Evolutionary conservation across 2,888 invertebrate species (phyloP).

Genomic region (Lasioglossum pauxillum): DNA sequence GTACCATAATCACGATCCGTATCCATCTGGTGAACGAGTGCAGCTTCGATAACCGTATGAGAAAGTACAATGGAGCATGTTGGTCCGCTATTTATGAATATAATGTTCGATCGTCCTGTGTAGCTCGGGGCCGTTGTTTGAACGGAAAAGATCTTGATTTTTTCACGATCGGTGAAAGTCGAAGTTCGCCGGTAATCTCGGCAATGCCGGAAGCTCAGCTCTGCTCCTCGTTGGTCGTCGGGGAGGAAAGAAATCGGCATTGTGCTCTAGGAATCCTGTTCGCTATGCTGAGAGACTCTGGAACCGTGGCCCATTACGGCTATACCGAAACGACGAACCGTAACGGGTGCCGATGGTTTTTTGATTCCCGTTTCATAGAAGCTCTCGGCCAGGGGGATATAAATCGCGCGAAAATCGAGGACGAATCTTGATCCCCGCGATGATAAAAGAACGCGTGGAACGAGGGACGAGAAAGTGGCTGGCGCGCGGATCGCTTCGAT

Average conservation of each 20-base stretch:
- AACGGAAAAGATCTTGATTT: slow-evolving; percentile 63
- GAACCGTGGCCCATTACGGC: slow-evolving; percentile 56
- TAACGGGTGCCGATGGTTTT: slow-evolving; percentile 62
- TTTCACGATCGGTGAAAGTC: slow-evolving; percentile 72
- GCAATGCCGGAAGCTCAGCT: slow-evolving; percentile 68
- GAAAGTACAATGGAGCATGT: slow-evolving; percentile 60
- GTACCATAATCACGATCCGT: slow-evolving; percentile 38
- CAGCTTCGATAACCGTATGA: slow-evolving; percentile 46
- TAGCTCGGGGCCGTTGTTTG: slow-evolving; percentile 57
- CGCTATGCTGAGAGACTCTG: slow-evolving; percentile 2
- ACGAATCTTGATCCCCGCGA: slow-evolving; percentile 44
- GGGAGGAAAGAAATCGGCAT: slow-evolving; percentile 45
- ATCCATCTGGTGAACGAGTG: slow-evolving; percentile 39
- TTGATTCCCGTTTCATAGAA: slow-evolving; percentile 55
- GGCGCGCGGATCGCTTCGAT: slow-evolving; percentile 1
- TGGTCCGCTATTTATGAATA: slow-evolving; percentile 61
- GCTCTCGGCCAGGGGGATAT: slow-evolving; percentile 36
- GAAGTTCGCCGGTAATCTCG: slow-evolving; percentile 67
- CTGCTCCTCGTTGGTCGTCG: slow-evolving; percentile 34
- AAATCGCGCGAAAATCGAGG: slow-evolving; percentile 61
- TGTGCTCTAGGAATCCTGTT: slow-evolving; percentile 36
- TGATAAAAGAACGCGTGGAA: slow-evolving; percentile 30
- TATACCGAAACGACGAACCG: slow-evolving; percentile 58
- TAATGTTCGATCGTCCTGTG: slow-evolving; percentile 60
- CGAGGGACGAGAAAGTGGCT: slow-evolving; percentile 31